Conservation (phyloP, 2,888 invertebrate genomes). For the Polyploca ridens region DNA sequence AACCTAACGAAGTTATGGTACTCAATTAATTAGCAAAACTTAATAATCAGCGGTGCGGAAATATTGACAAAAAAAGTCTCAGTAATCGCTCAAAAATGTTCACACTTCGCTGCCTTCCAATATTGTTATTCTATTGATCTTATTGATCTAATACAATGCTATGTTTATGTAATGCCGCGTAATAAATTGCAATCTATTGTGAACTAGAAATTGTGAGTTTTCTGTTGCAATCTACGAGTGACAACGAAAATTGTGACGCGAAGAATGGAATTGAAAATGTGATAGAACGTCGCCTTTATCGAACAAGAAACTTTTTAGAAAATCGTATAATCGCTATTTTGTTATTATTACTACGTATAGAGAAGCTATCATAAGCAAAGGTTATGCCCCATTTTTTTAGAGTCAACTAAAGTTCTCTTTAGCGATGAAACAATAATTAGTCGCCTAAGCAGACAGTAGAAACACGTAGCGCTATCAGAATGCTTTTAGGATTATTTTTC, state of each 20-base stretch:
- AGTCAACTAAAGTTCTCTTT: no score
- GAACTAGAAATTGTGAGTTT: not conserved
- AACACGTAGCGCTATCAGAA: no score
- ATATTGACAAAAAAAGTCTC: constrained; percentile 16
- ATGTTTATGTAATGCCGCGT: constrained; percentile 23
- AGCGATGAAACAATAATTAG: no score
- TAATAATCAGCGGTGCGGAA: not conserved
- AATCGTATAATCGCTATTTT: no score
- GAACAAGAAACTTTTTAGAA: no score
- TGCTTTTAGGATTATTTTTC: no score
- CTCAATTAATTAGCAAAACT: not conserved
- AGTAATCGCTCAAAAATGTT: constrained; percentile 21
- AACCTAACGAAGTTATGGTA: not conserved
- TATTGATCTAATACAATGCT: constrained; percentile 42
- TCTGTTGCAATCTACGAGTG: not conserved
- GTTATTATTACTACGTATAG: no score
- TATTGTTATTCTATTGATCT: constrained; percentile 44
- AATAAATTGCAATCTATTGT: constrained; percentile 13
- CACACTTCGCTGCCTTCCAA: constrained; percentile 28
- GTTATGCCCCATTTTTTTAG: no score
- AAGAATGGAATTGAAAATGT: not conserved
- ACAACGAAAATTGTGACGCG: not conserved
- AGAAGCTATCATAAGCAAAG: no score
- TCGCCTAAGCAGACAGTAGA: no score
- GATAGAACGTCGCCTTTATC: no score